Evolutionary conservation across 2,888 invertebrate genomes (phyloP), one percentile per base, ranked within the genome.

Genomic region (Stictocephala bisonia): DNA sequence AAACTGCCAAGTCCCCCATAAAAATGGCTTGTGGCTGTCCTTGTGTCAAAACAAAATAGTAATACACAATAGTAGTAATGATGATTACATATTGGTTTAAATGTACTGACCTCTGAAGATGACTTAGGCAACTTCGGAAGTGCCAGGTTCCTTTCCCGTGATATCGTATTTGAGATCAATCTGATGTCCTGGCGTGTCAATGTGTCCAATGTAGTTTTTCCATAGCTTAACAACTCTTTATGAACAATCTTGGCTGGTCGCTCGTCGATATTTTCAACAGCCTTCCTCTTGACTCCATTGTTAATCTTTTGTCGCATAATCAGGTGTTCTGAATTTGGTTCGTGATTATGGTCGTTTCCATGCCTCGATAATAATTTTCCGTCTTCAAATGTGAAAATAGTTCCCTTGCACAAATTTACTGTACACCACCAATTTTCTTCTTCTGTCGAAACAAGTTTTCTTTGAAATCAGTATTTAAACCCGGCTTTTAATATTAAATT

Each of bases 41-140:
- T 48, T 48, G 48, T 22, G 48, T 48, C 48, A 48, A 48, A 48
- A 48, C 48, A 48, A 48, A 48, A 48, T 48, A 48, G 22, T 48
- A 48, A 48, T 48, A 48, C 48, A 48, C 22, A 48, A 48, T 48
- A 48, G 48, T 48, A 48, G 48, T 48, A 48, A 48, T 18, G 48
- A 48, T 48, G 22, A 48, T 48, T 48, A 48, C 48, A 48, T 48
- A 48, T 48, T 48, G 48, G 48, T 48, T 48, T 48, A 48, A 48
- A 48, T 48, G 48, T 48, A 48, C 48, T 48, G 48, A 48, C 48
- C 48, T 48, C 48, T 48, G 48, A 48, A 48, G 48, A 48, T 48
- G 48, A 48, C 22, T 48, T 48, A 22, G 48, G 48, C 48, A 48
- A 48, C 48, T 48, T 48, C 48, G 48, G 48, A 48, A 48, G 48